Percentiles rank a stretch among this genome's conserved stretches.
These are phyloP conservation scores for Pantala flavescens DNA, from an alignment of 1,140 invertebrate species.

Conservation along the genomic window DNA sequence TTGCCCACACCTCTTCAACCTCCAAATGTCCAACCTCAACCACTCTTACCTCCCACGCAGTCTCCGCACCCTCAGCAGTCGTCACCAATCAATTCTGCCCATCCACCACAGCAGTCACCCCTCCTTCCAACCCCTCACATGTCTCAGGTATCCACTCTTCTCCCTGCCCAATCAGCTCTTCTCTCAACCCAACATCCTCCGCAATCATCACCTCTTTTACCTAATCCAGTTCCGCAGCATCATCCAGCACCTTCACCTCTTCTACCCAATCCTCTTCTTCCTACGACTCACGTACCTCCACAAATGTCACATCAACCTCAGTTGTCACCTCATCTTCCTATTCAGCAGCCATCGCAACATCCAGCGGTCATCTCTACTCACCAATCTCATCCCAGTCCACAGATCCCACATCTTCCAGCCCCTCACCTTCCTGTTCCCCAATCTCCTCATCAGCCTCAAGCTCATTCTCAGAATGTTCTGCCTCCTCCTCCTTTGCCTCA, in stretches of 20 bases:
- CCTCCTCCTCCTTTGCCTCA: slow-evolving; percentile 26
- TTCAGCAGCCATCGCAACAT: slow-evolving; percentile 33
- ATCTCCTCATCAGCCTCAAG: slow-evolving; percentile 22
- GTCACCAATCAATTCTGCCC: slow-evolving; percentile 25
- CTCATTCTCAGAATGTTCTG: slow-evolving; percentile 10
- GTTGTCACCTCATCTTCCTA: not conserved
- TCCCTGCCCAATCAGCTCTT: slow-evolving; percentile 3
- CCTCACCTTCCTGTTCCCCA: slow-evolving; percentile 28
- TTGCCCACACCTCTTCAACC: slow-evolving; percentile 10
- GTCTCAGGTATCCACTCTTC: not conserved
- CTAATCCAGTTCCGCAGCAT: slow-evolving; percentile 2
- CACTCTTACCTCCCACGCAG: not conserved
- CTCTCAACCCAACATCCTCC: not conserved
- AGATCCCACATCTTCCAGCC: slow-evolving; percentile 25
- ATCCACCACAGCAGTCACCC: slow-evolving; percentile 10
- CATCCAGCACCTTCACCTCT: not conserved
- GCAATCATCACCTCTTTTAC: not conserved
- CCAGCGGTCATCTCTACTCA: not conserved
- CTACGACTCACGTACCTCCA: not conserved
- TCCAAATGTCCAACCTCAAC: not conserved
- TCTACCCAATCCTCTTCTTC: not conserved
- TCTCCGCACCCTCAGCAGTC: slow-evolving; percentile 19
- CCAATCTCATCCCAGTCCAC: not conserved
- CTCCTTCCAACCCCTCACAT: not conserved
- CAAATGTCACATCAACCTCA: not conserved